phyloP scores from a whole-genome alignment of 2,888 invertebrate genomes.

The Ametastegia equiseti region DNA sequence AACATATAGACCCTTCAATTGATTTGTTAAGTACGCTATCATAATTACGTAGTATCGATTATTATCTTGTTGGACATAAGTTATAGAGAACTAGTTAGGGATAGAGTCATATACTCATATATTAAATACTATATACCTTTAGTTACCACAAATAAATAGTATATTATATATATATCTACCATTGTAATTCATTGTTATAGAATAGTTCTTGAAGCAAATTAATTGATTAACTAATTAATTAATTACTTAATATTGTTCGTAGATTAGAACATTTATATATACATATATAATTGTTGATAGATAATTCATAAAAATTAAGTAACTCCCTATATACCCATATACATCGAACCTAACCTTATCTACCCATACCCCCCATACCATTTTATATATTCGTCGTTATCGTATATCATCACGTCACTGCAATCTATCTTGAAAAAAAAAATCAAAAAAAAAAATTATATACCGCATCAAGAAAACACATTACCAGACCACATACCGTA shows the following conservation, averaged over 20 bases:
- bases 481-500: constrained; percentile 31
- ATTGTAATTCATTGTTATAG: constrained; percentile 62
- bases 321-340: neutral
- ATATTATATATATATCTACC: no score
- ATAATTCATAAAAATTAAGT: constrained; percentile 39
- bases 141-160: constrained; percentile 57
- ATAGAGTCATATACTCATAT: constrained; percentile 54
- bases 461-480: constrained; percentile 10
- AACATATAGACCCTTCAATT: constrained; percentile 60
- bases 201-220: constrained; percentile 53
- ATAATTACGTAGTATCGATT: constrained; percentile 58
- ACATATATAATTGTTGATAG: constrained; percentile 44
- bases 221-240: no score
- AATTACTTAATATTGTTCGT: constrained; percentile 64
- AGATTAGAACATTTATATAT: constrained; percentile 59
- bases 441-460: constrained; percentile 3
- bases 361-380: neutral
- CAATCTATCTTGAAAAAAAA: neutral
- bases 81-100: constrained; percentile 60
- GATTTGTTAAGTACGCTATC: constrained; percentile 62
- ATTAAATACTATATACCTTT: constrained; percentile 54
- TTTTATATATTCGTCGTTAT: neutral
- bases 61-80: constrained; percentile 48
- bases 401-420: neutral
- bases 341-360: neutral